phyloP scores from a whole-genome alignment of 2,797 vertebrate species.

The Melanotaenia maccullochi region DNA sequence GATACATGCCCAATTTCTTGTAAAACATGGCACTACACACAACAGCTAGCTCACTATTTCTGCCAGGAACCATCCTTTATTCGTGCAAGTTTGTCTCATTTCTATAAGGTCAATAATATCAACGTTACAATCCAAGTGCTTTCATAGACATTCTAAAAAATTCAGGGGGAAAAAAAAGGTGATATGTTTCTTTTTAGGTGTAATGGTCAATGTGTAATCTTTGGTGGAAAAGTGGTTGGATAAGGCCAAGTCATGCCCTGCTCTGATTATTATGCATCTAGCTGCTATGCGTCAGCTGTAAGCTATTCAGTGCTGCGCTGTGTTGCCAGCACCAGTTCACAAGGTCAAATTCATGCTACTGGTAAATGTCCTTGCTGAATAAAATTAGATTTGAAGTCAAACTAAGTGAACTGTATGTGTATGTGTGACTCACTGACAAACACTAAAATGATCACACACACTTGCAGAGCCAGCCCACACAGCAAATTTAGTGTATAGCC shows the following conservation, averaged over 20 bases:
- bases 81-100: slow-evolving; percentile 21
- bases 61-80: slow-evolving; percentile 9
- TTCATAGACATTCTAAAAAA: slow-evolving; percentile 48
- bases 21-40: slow-evolving; percentile 34
- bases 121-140: slow-evolving; percentile 25
- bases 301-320: slow-evolving; percentile 54
- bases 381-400: slow-evolving; percentile 68
- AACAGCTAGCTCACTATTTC: slow-evolving; percentile 24
- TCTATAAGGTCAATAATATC: slow-evolving; percentile 32
- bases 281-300: slow-evolving; percentile 60
- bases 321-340: slow-evolving; percentile 62
- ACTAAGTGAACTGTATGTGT: slow-evolving; percentile 43
- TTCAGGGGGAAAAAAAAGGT: slow-evolving; percentile 52
- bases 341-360: slow-evolving; percentile 70
- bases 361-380: slow-evolving; percentile 74
- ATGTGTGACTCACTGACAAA: slow-evolving; percentile 33
- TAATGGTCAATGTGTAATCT: slow-evolving; percentile 58
- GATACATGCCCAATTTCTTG: slow-evolving; percentile 31
- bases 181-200: slow-evolving; percentile 60
- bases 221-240: slow-evolving; percentile 65
- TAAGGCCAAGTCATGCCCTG: slow-evolving; percentile 64
- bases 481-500: slow-evolving; percentile 43
- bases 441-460: slow-evolving; percentile 15
- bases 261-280: slow-evolving; percentile 66
- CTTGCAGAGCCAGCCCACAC: slow-evolving; percentile 19